phyloP scores from a whole-genome alignment of 2,113 vertebrate genomes.

The Brachionichthys hirsutus region DNA sequence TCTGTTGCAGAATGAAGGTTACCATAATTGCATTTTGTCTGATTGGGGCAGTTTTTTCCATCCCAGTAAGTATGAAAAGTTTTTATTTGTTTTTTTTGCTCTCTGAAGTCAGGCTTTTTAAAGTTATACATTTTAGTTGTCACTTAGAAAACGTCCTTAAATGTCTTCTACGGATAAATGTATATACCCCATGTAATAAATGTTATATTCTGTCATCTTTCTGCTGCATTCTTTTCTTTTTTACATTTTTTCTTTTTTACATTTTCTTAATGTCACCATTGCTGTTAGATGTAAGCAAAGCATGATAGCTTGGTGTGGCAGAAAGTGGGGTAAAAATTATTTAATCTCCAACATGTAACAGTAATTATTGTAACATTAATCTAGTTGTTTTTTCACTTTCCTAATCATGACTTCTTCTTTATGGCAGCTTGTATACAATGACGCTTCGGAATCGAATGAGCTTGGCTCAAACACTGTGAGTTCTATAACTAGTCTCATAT shows the following conservation, averaged over 20 bases:
- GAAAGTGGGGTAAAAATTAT: too few relatives aligned
- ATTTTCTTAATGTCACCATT: too few relatives aligned
- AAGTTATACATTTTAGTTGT: neutral
- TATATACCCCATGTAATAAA: too few relatives aligned
- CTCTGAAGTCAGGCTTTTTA: neutral
- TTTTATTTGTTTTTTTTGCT: neutral
- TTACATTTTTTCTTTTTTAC: too few relatives aligned
- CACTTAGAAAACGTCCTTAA: neutral
- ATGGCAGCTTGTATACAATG: slow-evolving; percentile 62
- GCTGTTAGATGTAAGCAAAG: too few relatives aligned
- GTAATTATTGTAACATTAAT: too few relatives aligned
- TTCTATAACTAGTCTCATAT: neutral
- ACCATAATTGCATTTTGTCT: slow-evolving; percentile 60
- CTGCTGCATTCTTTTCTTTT: too few relatives aligned
- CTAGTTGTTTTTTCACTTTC: too few relatives aligned
- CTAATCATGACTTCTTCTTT: neutral
- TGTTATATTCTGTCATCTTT: too few relatives aligned
- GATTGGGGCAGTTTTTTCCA: slow-evolving; percentile 62
- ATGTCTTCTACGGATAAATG: neutral
- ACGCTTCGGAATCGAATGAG: slow-evolving; percentile 34
- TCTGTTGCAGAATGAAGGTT: slow-evolving; percentile 63
- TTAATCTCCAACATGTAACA: too few relatives aligned
- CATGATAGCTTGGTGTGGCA: neutral
- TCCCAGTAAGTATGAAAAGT: slow-evolving; percentile 62
- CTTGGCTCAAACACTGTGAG: slow-evolving; percentile 61